Evolutionary conservation across 2,113 vertebrate genomes (phyloP).

Genomic region (Varanus salvator): DNA sequence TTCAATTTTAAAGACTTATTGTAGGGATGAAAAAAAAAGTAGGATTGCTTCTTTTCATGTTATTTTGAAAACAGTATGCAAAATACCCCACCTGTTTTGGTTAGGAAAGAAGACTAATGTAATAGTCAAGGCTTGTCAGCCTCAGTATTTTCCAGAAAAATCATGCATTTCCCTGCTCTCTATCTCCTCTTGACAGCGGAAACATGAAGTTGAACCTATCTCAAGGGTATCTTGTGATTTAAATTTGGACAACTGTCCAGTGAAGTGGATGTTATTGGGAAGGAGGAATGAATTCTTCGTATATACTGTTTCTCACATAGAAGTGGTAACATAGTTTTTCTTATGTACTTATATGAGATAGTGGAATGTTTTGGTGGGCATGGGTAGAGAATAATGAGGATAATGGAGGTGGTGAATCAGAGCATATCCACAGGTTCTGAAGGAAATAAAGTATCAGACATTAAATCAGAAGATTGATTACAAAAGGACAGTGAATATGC

Average conservation of each 20-base stretch:
- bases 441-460: no score
- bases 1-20: background rate
- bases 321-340: no score
- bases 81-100: background rate
- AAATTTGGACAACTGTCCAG: background rate
- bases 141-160: background rate
- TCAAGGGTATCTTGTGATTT: background rate
- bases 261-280: background rate
- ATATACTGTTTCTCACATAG: no score
- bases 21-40: background rate
- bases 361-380: no score
- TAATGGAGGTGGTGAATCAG: no score
- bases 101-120: no score
- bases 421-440: no score
- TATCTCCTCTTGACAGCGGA: background rate
- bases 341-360: no score
- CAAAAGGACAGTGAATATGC: no score
- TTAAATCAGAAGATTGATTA: no score
- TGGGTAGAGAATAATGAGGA: no score
- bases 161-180: background rate
- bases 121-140: background rate
- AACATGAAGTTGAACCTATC: background rate
- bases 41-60: background rate
- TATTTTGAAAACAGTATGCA: background rate
- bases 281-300: no score